These are phyloP conservation scores for Nannoperca obscura DNA, from an alignment of 2,797 vertebrate species.

Conservation along the genomic window DNA sequence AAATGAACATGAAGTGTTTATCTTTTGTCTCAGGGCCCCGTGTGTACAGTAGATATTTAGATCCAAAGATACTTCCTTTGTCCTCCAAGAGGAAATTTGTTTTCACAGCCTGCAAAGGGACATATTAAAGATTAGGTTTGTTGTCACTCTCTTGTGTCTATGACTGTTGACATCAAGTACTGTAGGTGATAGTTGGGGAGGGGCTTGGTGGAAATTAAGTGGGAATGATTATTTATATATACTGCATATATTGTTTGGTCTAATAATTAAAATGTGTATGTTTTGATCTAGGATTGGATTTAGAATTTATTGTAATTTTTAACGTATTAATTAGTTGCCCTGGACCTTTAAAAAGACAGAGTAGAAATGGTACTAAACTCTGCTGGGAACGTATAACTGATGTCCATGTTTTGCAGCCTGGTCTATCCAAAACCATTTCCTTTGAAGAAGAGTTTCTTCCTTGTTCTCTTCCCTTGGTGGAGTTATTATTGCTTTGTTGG, in stretches of 20 bases:
- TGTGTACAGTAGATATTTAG: slow-evolving; percentile 18
- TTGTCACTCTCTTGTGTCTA: neutral
- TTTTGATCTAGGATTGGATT: too few relatives aligned
- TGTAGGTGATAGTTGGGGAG: too few relatives aligned
- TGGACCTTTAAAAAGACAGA: slow-evolving; percentile 14
- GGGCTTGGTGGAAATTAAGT: too few relatives aligned
- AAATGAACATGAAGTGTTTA: slow-evolving; percentile 7
- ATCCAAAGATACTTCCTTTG: slow-evolving; percentile 16
- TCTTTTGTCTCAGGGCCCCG: neutral
- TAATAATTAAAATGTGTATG: too few relatives aligned
- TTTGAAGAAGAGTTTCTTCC: slow-evolving; percentile 18
- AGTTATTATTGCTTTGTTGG: slow-evolving; percentile 36
- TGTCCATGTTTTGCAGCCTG: slow-evolving; percentile 6
- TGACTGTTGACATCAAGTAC: too few relatives aligned
- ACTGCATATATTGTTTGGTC: too few relatives aligned
- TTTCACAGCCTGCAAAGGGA: slow-evolving; percentile 20
- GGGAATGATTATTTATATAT: too few relatives aligned
- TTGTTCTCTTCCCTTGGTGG: slow-evolving; percentile 26
- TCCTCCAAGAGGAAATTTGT: slow-evolving; percentile 43
- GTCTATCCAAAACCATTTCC: slow-evolving; percentile 34
- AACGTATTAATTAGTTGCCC: too few relatives aligned
- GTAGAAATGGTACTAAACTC: slow-evolving; percentile 22
- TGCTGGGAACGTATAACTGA: slow-evolving; percentile 25
- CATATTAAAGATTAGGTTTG: slow-evolving; percentile 32
- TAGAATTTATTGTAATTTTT: too few relatives aligned